Evolutionary conservation across 2,888 invertebrate species (phyloP).

Genomic region (Pristionchus exspectatus): DNA sequence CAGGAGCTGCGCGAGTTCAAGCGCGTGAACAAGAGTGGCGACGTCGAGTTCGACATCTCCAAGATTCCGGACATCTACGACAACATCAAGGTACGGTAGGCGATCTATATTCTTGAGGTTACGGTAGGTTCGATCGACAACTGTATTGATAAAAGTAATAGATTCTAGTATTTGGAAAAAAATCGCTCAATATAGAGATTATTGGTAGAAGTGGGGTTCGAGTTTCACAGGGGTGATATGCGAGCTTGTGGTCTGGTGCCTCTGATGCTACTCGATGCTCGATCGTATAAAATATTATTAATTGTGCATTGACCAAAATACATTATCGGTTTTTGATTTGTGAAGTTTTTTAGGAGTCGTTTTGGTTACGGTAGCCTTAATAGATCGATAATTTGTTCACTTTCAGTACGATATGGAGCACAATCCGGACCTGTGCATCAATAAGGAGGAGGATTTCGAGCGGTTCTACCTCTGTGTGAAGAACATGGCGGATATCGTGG

Average conservation of each 20-base stretch:
- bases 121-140: neutral
- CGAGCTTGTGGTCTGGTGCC: too few species aligned
- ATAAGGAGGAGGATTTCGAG: constrained; percentile 82
- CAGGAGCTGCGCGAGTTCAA: constrained; percentile 88
- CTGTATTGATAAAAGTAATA: neutral
- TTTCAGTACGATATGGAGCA: constrained; percentile 89
- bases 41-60: constrained; percentile 91
- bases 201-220: neutral
- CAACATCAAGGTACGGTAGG: constrained; percentile 95
- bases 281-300: too few species aligned
- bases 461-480: constrained; percentile 91
- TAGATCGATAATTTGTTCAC: neutral
- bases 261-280: too few species aligned
- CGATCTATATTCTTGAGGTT: neutral
- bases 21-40: constrained; percentile 84
- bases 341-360: too few species aligned
- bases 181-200: neutral
- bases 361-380: neutral
- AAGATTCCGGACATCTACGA: constrained; percentile 99
- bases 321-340: too few species aligned
- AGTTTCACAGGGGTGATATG: neutral
- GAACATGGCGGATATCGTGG: constrained; percentile 97
- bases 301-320: too few species aligned
- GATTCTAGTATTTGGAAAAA: neutral
- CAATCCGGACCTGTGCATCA: constrained; percentile 86